phyloP scores from a whole-genome alignment of 2,113 vertebrate genomes.

The Pelecanoides urinatrix region DNA sequence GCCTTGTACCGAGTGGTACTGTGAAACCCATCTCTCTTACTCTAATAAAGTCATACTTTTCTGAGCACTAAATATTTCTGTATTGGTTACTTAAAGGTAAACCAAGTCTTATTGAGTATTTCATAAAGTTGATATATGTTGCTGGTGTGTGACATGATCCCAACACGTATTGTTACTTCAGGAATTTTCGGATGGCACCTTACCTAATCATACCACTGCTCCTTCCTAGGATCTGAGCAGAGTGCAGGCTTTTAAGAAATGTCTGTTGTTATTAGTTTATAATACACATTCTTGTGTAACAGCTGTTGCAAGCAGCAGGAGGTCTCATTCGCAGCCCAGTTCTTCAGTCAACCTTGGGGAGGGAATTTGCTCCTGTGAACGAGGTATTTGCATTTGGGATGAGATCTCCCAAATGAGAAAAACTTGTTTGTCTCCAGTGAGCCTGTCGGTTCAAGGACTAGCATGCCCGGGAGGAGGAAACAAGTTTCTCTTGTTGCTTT shows the following conservation, averaged over 20 bases:
- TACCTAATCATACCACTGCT: not conserved
- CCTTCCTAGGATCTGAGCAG: not conserved
- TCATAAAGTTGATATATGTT: not conserved
- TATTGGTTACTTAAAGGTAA: not conserved
- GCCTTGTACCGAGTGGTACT: fast-evolving
- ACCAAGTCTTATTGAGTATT: not conserved
- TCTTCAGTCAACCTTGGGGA: not conserved
- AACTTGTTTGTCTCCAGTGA: not conserved
- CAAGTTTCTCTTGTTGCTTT: not conserved
- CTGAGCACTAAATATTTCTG: not conserved
- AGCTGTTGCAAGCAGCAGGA: slow-evolving; percentile 26
- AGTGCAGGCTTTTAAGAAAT: not conserved
- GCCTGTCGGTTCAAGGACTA: not conserved
- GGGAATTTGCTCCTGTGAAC: not conserved
- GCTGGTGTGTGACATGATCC: not conserved
- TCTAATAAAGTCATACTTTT: slow-evolving; percentile 11
- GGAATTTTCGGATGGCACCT: not conserved
- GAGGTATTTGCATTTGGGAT: slow-evolving; percentile 28
- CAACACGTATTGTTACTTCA: fast-evolving
- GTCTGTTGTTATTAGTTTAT: slow-evolving; percentile 16
- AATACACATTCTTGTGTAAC: not conserved
- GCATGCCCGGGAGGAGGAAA: not conserved
- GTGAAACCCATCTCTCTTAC: not conserved
- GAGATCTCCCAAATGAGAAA: not conserved
- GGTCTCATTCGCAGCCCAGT: not conserved